Percentiles rank a stretch among this genome's conserved stretches.
Evolutionary conservation across 2,888 invertebrate species (phyloP).

Genomic region (Athalia circularis): DNA sequence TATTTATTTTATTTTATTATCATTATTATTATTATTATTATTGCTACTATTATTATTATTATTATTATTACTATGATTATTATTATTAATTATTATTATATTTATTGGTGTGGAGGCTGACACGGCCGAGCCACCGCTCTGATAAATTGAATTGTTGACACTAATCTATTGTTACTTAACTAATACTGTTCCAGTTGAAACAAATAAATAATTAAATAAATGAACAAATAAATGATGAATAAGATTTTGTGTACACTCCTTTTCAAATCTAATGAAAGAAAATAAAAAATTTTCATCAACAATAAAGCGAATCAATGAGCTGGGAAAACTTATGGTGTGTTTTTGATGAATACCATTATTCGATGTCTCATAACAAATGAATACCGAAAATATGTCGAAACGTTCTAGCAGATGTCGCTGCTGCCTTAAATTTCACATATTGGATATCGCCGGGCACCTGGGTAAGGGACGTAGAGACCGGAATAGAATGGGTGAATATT

Average conservation of each 20-base stretch:
- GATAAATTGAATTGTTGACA: slow-evolving; percentile 57
- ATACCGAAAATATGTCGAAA: too few species aligned
- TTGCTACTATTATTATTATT: slow-evolving; percentile 52
- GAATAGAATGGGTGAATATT: slow-evolving; percentile 13
- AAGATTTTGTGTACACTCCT: neutral
- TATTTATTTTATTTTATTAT: slow-evolving; percentile 62
- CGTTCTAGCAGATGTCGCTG: too few species aligned
- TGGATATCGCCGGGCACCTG: too few species aligned
- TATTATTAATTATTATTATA: slow-evolving; percentile 59
- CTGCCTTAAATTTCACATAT: too few species aligned
- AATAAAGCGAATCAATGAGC: too few species aligned
- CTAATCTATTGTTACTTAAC: slow-evolving; percentile 60
- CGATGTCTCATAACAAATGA: too few species aligned
- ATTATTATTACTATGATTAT: slow-evolving; percentile 47
- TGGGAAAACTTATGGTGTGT: too few species aligned
- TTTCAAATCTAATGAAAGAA: neutral
- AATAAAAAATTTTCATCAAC: too few species aligned
- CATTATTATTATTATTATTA: slow-evolving; percentile 55
- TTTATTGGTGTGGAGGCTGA: slow-evolving; percentile 66
- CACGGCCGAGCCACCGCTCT: slow-evolving; percentile 57
- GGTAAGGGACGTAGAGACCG: too few species aligned
- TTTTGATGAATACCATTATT: too few species aligned
- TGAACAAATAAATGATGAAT: slow-evolving; percentile 43
- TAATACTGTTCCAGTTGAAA: slow-evolving; percentile 57
- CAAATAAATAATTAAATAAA: slow-evolving; percentile 53